Evolutionary conservation across 2,113 vertebrate species (phyloP).

Genomic region (Hemicordylus capensis): DNA sequence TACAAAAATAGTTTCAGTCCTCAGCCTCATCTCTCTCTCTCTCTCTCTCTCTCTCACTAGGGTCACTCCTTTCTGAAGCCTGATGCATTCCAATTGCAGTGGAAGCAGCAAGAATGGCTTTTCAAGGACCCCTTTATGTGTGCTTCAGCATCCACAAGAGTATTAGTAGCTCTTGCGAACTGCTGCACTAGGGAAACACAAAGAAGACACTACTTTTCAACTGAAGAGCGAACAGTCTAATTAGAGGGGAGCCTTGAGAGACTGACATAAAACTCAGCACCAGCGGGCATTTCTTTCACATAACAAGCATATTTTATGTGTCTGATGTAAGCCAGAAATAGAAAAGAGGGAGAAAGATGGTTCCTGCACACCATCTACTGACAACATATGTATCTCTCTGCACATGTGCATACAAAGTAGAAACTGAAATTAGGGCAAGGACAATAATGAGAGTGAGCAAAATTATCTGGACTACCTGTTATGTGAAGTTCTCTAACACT

Average conservation of each 20-base stretch:
- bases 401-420: not conserved
- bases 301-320: not conserved
- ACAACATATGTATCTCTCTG: not conserved
- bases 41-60: too few relatives aligned
- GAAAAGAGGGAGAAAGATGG: not conserved
- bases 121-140: not conserved
- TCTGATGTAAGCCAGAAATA: not conserved
- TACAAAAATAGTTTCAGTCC: not conserved
- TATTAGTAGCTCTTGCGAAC: constrained; percentile 8
- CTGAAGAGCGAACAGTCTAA: not conserved
- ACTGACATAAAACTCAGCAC: not conserved
- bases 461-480: not conserved
- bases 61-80: not conserved
- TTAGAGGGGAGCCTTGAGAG: not conserved
- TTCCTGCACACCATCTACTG: not conserved
- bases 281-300: not conserved
- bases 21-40: not conserved
- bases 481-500: not conserved
- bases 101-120: not conserved
- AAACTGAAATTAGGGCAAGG: not conserved
- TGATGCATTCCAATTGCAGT: not conserved
- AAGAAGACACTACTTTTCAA: not conserved
- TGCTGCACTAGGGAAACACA: not conserved
- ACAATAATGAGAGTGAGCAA: not conserved
- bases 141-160: not conserved